Evolutionary conservation across 2,113 vertebrate genomes (phyloP), one percentile per base, ranked within the genome.

Genomic region (Alosa alosa): DNA sequence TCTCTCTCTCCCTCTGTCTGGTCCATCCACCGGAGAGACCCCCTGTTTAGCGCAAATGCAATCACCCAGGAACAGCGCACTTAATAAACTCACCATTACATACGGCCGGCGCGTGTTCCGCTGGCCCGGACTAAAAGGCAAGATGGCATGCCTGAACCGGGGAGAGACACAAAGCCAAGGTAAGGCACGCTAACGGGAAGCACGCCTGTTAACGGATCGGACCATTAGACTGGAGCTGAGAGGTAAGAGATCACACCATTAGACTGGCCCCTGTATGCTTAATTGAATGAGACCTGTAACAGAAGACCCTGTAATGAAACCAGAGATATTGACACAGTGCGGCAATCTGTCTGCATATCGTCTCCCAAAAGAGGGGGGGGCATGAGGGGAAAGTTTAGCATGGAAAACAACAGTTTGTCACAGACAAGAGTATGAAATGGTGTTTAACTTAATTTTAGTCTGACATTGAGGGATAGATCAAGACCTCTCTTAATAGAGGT

Each of bases 271-370:
- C 86, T 88, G 84, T 41, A 83, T 81, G 86, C 75, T 64, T 85
- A 84, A 90, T 84, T 88, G 84, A 89, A 88, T 85, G 88, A 90
- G 64, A 84, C 55, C 60, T 87, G 87, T 90, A 88, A 91, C 75
- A 55, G 82, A 83, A 91, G 86, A 72, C 85, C 85, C 46, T n/a
- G 64, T 86, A 86, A 88, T 89, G 83, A 92, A 86, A 88, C 82
- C 89, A 84, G 81, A 82, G 22, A 57, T 22, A 86, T 84, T 10
- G 11, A 82, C 84, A 82, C 49, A 46, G 83, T 88, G 85, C 31
- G 50, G 84, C 89, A 87, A 87, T 46, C 83, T 64, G 41, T 85
- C 64, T 89, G 50, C 4, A 86, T 83, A 5, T 15, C 15, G 72
- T 72, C 72, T 78, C 72, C 72, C 10, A 17, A 78, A 1, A 17